Percentiles rank a stretch among this genome's conserved stretches.
phyloP scores from a whole-genome alignment of 2,888 invertebrate species.

The Nowickia ferox region DNA sequence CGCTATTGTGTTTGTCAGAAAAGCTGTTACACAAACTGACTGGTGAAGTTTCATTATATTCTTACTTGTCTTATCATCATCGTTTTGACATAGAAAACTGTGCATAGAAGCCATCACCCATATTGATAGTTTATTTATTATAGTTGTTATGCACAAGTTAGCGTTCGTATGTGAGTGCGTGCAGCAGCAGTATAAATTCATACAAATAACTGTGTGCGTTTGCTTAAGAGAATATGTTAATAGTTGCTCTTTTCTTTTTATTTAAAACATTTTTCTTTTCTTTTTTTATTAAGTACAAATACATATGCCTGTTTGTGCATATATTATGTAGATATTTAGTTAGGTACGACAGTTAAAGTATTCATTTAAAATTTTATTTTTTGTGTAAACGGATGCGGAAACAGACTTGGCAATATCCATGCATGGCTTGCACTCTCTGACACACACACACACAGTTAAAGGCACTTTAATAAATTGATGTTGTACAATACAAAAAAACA shows the following conservation, averaged over 20 bases:
- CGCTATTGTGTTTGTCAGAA: not conserved
- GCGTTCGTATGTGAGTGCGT: not conserved
- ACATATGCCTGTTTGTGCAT: constrained; percentile 31
- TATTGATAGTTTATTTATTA: constrained; percentile 69
- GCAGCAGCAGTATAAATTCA: constrained; percentile 23
- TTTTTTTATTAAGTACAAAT: constrained; percentile 11
- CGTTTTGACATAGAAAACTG: constrained; percentile 44
- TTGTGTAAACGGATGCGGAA: constrained; percentile 67
- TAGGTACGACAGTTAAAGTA: constrained; percentile 22
- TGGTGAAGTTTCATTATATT: not conserved
- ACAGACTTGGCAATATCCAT: constrained; percentile 67
- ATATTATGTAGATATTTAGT: not conserved
- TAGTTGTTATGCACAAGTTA: constrained; percentile 57
- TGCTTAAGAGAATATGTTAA: constrained; percentile 32
- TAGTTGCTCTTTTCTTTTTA: constrained; percentile 7
- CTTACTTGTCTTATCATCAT: constrained; percentile 30
- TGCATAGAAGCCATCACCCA: constrained; percentile 32
- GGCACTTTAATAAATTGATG: constrained; percentile 70
- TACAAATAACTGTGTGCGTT: constrained; percentile 26
- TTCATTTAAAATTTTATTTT: constrained; percentile 28
- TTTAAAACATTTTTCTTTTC: too few species aligned
- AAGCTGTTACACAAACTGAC: constrained; percentile 9
- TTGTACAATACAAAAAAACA: constrained; percentile 53
- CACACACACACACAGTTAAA: not conserved
- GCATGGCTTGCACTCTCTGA: constrained; percentile 19